Conservation (phyloP, 2,888 invertebrate species). For the Girardia tigrina region DNA sequence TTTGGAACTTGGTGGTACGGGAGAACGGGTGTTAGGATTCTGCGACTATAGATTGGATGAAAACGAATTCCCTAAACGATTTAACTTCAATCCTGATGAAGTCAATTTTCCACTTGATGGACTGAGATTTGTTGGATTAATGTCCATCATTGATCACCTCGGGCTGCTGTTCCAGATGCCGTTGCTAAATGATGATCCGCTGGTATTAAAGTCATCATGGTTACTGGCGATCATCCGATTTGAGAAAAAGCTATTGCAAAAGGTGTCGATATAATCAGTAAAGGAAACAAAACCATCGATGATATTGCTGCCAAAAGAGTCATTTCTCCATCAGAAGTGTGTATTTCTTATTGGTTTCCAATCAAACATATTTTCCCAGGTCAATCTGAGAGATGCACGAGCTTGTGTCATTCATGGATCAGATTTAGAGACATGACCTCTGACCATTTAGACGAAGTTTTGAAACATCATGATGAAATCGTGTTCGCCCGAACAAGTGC, state of each 20-base stretch:
- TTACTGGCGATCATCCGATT: conserved; percentile 55
- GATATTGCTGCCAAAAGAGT: conserved; percentile 66
- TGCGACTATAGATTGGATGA: conserved; percentile 79
- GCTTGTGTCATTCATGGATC: conserved; percentile 51
- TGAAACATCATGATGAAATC: conserved; percentile 80
- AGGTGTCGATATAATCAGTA: conserved; percentile 54
- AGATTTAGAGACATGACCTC: conserved; percentile 71
- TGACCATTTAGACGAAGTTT: conserved; percentile 73
- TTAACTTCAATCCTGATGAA: conserved; percentile 63
- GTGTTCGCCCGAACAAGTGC: conserved; percentile 89
- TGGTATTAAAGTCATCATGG: conserved; percentile 67
- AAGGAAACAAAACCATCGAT: conserved; percentile 54
- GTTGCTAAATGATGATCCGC: conserved; percentile 91
- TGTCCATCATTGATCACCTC: conserved; percentile 95
- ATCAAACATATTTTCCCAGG: neutral
- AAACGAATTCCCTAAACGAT: conserved; percentile 71
- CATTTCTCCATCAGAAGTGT: conserved; percentile 41
- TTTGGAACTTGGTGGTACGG: conserved; percentile 66
- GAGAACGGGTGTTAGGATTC: conserved; percentile 73
- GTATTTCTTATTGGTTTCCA: neutral
- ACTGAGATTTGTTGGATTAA: conserved; percentile 74
- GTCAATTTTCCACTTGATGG: conserved; percentile 69
- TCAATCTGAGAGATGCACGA: conserved; percentile 46
- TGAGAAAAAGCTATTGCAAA: conserved; percentile 55
- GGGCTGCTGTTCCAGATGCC: conserved; percentile 89